These are phyloP conservation scores for Oreohelix idahoensis DNA, from an alignment of 1,140 invertebrate genomes.

Conservation along the genomic window DNA sequence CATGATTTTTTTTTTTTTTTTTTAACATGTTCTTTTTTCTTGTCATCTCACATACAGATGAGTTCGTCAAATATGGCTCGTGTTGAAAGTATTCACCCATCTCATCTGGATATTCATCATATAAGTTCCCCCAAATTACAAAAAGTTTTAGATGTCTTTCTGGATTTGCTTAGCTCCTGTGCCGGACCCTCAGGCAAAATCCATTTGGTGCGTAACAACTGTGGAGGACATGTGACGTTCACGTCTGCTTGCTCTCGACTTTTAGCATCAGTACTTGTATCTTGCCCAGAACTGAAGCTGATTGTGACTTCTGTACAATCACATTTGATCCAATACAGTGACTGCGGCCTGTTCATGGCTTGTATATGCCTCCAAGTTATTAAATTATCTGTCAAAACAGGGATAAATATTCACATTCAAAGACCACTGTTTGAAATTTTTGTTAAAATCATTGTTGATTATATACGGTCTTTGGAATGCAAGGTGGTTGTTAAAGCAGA, in stretches of 20 bases:
- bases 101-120: not conserved
- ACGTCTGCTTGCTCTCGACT: conserved; percentile 46
- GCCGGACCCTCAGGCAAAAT: conserved; percentile 47
- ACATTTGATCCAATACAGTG: conserved; percentile 47
- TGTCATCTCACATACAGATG: conserved; percentile 13
- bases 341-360: conserved; percentile 50
- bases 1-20: not conserved
- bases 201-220: conserved; percentile 50
- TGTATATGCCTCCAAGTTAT: conserved; percentile 42
- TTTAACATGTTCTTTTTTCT: not conserved
- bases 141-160: conserved; percentile 34
- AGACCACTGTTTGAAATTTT: conserved; percentile 46
- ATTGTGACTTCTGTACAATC: conserved; percentile 45
- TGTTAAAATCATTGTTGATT: conserved; percentile 31
- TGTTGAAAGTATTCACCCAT: not conserved
- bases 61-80: not conserved
- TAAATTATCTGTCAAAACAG: conserved; percentile 36
- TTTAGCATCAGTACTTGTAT: conserved; percentile 42
- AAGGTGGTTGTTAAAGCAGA: conserved; percentile 36
- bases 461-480: conserved; percentile 43
- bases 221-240: conserved; percentile 49
- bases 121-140: not conserved
- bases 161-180: conserved; percentile 38
- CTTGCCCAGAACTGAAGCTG: conserved; percentile 50
- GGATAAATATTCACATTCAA: conserved; percentile 34